A percentile compares a stretch with the other conserved stretches of the same genome.
These are phyloP conservation scores for Montipora cactus DNA, from an alignment of 64 coral and sea anemone species.

Conservation along the genomic window DNA sequence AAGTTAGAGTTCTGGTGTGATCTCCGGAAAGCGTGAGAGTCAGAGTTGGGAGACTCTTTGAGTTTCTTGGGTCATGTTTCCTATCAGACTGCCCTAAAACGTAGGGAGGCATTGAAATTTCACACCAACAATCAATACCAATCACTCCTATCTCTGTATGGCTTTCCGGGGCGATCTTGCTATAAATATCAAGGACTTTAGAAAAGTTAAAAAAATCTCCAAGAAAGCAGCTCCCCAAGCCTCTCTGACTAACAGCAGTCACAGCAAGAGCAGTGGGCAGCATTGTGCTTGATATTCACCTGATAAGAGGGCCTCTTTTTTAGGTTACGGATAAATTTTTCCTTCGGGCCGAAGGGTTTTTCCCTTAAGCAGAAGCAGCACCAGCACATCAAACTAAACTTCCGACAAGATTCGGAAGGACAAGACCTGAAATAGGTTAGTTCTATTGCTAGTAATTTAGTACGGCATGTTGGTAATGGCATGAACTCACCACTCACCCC, in stretches of 20 bases:
- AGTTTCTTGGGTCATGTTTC: background rate
- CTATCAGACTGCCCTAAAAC: background rate
- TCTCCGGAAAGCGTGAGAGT: too few species aligned
- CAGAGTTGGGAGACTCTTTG: constrained; percentile 4
- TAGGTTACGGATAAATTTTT: constrained; percentile 10
- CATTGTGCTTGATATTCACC: background rate
- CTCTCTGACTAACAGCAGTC: background rate
- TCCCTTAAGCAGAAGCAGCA: background rate
- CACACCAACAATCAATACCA: constrained; percentile 2
- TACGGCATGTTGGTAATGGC: background rate
- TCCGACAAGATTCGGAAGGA: constrained; percentile 13
- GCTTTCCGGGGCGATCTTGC: background rate
- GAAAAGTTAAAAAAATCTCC: constrained; percentile 16
- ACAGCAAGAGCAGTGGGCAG: background rate
- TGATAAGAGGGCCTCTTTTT: constrained; percentile 8
- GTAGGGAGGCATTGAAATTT: background rate
- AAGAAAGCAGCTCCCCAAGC: constrained; percentile 1
- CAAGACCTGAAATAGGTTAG: constrained; percentile 33
- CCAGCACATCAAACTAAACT: background rate
- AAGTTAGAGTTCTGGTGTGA: background rate
- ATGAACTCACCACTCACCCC: constrained; percentile 34
- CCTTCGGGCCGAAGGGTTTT: background rate
- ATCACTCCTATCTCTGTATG: constrained; percentile 9
- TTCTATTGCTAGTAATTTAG: constrained; percentile 23
- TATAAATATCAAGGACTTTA: constrained; percentile 20